phyloP scores from a whole-genome alignment of 2,888 invertebrate genomes.

The Notocelia uddmanniana region DNA sequence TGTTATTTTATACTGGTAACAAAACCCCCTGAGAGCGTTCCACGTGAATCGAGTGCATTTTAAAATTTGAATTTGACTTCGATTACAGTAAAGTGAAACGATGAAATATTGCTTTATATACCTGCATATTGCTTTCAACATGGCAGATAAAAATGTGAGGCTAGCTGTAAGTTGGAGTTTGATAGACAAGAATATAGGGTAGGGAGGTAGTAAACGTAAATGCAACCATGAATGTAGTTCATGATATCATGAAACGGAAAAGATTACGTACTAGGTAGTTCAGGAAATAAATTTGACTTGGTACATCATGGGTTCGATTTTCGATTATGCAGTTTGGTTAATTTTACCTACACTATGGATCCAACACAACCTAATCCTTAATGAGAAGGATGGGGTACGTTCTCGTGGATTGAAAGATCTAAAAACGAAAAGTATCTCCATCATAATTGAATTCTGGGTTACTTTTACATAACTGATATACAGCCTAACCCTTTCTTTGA shows the following conservation, averaged over 20 bases:
- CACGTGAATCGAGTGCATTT: neutral
- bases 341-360: neutral
- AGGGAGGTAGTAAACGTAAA: neutral
- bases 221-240: neutral
- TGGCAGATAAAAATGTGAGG: neutral
- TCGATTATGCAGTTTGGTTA: too few species aligned
- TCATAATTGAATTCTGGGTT: too few species aligned
- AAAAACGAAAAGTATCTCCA: neutral
- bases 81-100: neutral
- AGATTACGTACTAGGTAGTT: neutral
- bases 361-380: neutral
- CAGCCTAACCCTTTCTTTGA: slow-evolving; percentile 25
- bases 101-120: too few species aligned
- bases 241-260: neutral
- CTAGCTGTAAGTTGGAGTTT: neutral
- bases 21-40: neutral
- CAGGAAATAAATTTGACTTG: too few species aligned
- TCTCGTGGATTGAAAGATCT: neutral
- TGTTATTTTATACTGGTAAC: neutral
- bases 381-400: neutral
- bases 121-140: neutral
- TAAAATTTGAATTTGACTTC: neutral
- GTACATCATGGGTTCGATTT: neutral
- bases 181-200: neutral
- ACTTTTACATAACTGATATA: too few species aligned